Percentiles rank a stretch among this genome's conserved stretches.
phyloP scores from a whole-genome alignment of 2,888 invertebrate species.

The Synanthedon myopaeformis region DNA sequence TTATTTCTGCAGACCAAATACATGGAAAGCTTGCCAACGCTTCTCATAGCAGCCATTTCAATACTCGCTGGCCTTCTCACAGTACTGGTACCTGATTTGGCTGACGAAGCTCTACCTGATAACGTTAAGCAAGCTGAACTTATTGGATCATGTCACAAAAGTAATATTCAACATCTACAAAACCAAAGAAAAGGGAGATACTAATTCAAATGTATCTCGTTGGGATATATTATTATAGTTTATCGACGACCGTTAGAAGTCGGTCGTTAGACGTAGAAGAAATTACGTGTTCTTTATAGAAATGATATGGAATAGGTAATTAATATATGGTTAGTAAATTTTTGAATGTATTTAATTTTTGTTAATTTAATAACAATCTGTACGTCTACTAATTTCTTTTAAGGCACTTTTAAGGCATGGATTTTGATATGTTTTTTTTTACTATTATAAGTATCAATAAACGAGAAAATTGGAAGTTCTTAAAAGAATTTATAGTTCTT shows the following conservation, averaged over 20 bases:
- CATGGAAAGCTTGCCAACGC: constrained; percentile 40
- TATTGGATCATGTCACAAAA: neutral
- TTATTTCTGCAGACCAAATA: constrained; percentile 30
- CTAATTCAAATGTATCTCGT: too few species aligned
- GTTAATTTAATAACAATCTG: too few species aligned
- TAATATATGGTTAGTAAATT: neutral
- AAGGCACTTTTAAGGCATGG: too few species aligned
- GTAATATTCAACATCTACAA: neutral
- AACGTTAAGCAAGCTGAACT: constrained; percentile 34
- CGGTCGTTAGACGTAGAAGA: too few species aligned
- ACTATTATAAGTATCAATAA: too few species aligned
- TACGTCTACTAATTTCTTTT: too few species aligned
- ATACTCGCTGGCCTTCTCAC: constrained; percentile 37
- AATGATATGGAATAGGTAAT: neutral
- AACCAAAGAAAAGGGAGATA: too few species aligned
- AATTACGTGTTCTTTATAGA: neutral
- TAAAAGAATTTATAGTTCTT: too few species aligned
- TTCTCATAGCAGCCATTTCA: constrained; percentile 45
- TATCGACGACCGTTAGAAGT: too few species aligned
- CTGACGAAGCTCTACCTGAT: constrained; percentile 45
- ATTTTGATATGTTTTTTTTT: too few species aligned
- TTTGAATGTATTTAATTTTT: neutral
- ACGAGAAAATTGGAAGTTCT: too few species aligned
- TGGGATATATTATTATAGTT: too few species aligned
- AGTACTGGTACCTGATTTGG: constrained; percentile 44